A percentile compares a stretch with the other conserved stretches of the same genome.
Evolutionary conservation across 2,797 vertebrate species (phyloP).

Genomic region (Enteromius argenteus): DNA sequence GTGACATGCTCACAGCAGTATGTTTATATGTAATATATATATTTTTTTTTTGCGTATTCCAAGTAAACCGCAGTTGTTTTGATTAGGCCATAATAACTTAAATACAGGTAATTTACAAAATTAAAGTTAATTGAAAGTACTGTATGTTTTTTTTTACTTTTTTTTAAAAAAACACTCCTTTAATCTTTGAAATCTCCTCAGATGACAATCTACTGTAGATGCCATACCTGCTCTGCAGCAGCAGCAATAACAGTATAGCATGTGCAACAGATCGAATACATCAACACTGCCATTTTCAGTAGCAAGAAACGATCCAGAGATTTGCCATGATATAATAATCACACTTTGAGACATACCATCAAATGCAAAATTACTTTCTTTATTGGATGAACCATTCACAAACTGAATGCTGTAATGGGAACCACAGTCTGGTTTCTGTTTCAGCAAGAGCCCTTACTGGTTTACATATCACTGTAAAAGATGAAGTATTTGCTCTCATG

Average conservation of each 20-base stretch:
- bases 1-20: neutral
- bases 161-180: too few relatives aligned
- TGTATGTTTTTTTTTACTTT: too few relatives aligned
- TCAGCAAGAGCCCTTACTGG: constrained; percentile 1
- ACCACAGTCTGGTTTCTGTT: neutral
- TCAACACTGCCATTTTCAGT: neutral
- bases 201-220: too few relatives aligned
- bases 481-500: constrained; percentile 29
- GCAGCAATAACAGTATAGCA: neutral
- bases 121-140: too few relatives aligned
- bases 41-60: too few relatives aligned
- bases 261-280: neutral
- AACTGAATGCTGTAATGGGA: neutral
- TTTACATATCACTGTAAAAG: constrained; percentile 1
- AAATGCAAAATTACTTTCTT: neutral
- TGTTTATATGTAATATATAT: neutral
- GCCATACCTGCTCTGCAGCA: neutral
- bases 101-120: too few relatives aligned
- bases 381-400: constrained; percentile 10
- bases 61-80: too few relatives aligned
- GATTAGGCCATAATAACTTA: too few relatives aligned
- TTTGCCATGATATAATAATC: neutral
- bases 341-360: neutral
- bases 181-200: too few relatives aligned
- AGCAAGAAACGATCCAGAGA: neutral